A percentile compares a stretch with the other conserved stretches of the same genome.
Conservation (phyloP, 2,888 invertebrate species). For the Amiota minor region DNA sequence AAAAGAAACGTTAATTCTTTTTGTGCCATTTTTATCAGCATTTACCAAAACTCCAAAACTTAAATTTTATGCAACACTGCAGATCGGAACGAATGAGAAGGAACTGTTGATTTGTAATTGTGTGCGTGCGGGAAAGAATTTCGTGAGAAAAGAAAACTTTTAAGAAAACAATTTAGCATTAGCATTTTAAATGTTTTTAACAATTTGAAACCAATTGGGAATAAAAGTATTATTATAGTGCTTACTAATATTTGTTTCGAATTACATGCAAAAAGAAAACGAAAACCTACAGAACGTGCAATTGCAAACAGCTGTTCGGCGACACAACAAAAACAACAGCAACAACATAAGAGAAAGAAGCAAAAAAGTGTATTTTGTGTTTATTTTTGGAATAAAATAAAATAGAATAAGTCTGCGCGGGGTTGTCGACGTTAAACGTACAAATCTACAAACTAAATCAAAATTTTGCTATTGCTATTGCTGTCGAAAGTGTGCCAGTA, state of each 20-base stretch:
- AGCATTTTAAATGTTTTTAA: no score
- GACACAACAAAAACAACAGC: conserved; percentile 3
- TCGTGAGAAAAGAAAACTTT: conserved; percentile 3
- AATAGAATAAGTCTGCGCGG: conserved; percentile 9
- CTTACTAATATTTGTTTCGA: no score
- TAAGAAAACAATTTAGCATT: no score
- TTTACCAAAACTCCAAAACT: conserved; percentile 53
- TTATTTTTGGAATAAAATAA: conserved; percentile 58
- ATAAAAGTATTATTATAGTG: no score
- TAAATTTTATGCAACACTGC: conserved; percentile 34
- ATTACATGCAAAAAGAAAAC: no score
- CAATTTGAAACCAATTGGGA: no score
- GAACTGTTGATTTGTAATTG: conserved; percentile 17
- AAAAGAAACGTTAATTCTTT: conserved; percentile 21
- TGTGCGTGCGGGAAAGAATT: conserved; percentile 1
- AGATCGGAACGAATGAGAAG: conserved; percentile 28
- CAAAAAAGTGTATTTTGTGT: conserved; percentile 51
- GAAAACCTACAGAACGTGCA: conserved; percentile 6
- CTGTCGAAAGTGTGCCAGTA: conserved; percentile 50
- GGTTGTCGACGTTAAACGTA: conserved; percentile 18
- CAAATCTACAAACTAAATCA: conserved; percentile 44
- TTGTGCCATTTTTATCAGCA: conserved; percentile 31
- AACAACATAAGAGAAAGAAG: conserved; percentile 3
- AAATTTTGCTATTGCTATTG: conserved; percentile 39
- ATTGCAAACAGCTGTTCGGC: conserved; percentile 41